Base-by-base conservation (phyloP, 1,140 invertebrate species). In the Lysiphlebus fabarum region DNA sequence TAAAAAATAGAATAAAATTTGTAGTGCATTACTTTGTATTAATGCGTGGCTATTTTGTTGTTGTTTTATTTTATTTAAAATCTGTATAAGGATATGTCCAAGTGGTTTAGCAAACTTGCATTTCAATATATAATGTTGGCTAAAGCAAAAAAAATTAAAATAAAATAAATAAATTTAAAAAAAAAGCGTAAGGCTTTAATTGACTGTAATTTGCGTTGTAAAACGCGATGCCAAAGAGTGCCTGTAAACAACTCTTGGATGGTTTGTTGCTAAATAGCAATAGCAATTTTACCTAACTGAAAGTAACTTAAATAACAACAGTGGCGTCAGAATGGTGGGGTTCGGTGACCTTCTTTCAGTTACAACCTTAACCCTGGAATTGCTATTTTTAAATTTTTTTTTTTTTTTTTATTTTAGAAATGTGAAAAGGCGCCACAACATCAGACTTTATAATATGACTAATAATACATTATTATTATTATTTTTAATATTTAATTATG, bases 151-250 rank as follows among this genome's bases (percentile, higher is more conserved):
- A 26, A 26, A 26, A n/a, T n/a, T n/a, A n/a, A n/a, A n/a, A n/a
- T n/a, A n/a, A n/a, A n/a, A n/a, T n/a, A n/a, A n/a, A n/a, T n/a
- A n/a, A n/a, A n/a, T n/a, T n/a, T n/a, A n/a, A n/a, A 11, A 44
- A 44, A n/a, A 14, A 47, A 47, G n/a, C n/a, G 55, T 61, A 61
- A 63, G 62, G 57, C 68, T 70, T 70, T 72, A 71, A 72, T 72
- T 71, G 69, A 70, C 68, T 70, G 63, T 72, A 72, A 72, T 72
- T 71, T 71, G 68, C 66, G 65, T 71, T 62, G 61, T 61, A 63
- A 62, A 66, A 68, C 63, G 67, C 67, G 63, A 65, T 62, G 54
- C 62, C 48, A 61, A 64, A 67, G 65, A 47, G 10, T 40, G 45
- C 70, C 65, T 69, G 69, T 69, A 70, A 72, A 72, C 69, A 69